phyloP scores from a whole-genome alignment of 2,113 vertebrate species.

The Psammodynastes pulverulentus region DNA sequence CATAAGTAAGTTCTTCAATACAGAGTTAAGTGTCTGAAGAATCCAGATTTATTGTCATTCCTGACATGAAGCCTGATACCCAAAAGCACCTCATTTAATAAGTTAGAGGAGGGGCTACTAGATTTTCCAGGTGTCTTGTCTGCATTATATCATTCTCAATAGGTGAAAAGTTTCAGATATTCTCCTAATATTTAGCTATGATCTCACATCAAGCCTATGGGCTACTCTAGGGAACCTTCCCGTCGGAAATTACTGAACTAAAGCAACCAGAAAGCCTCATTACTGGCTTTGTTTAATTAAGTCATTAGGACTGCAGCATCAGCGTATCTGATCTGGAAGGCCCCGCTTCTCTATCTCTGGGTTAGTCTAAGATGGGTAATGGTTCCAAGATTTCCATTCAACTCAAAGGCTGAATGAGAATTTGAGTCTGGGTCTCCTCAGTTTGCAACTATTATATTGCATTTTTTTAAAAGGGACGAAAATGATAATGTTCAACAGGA shows the following conservation, averaged over 20 bases:
- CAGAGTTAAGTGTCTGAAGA: neutral
- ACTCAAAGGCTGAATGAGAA: neutral
- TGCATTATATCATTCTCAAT: neutral
- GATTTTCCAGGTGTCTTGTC: neutral
- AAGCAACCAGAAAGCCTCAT: neutral
- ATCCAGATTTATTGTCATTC: neutral
- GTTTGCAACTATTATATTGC: neutral
- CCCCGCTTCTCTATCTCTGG: neutral
- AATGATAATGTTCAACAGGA: neutral
- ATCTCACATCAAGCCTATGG: neutral
- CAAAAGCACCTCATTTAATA: neutral
- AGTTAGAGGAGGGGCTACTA: neutral
- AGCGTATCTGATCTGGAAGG: neutral
- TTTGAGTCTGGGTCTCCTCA: neutral
- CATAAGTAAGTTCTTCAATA: neutral
- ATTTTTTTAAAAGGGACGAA: neutral
- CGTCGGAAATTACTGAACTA: neutral
- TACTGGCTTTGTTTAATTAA: neutral
- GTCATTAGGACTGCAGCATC: neutral
- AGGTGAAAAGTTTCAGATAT: neutral
- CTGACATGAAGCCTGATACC: neutral
- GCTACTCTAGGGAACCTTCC: neutral
- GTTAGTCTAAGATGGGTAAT: neutral
- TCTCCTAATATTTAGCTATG: neutral
- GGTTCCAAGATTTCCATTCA: neutral